These are phyloP conservation scores for Tylochromis polylepis DNA, from an alignment of 2,113 vertebrate genomes.

Conservation along the genomic window DNA sequence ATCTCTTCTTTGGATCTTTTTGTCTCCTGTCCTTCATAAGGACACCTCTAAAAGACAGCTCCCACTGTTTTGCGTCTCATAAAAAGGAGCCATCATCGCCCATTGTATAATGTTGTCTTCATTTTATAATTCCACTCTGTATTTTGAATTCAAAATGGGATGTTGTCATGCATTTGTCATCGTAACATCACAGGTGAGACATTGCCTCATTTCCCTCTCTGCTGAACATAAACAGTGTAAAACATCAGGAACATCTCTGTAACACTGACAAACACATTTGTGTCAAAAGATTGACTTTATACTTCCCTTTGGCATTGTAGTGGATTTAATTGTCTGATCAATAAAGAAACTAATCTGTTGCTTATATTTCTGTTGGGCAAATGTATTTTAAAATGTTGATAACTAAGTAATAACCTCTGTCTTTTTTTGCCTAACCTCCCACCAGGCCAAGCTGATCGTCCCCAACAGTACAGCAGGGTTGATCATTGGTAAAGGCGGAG, in stretches of 20 bases:
- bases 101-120: neutral
- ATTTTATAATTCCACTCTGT: neutral
- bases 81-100: neutral
- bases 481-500: conserved; percentile 91
- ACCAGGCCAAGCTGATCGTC: conserved; percentile 89
- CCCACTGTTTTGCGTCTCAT: neutral
- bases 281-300: neutral
- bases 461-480: conserved; percentile 91
- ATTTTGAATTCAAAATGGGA: neutral
- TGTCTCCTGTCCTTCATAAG: neutral
- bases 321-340: rapidly evolving
- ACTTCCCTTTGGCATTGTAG: neutral
- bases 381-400: neutral
- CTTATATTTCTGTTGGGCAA: neutral
- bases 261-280: neutral
- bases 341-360: neutral
- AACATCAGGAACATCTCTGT: neutral
- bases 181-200: neutral
- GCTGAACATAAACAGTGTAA: neutral
- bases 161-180: neutral
- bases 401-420: neutral
- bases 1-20: neutral
- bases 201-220: neutral
- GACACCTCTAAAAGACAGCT: conserved; percentile 2
- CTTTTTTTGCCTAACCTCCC: neutral